phyloP scores from a whole-genome alignment of 1,140 invertebrate species.

The Palaemon carinicauda region DNA sequence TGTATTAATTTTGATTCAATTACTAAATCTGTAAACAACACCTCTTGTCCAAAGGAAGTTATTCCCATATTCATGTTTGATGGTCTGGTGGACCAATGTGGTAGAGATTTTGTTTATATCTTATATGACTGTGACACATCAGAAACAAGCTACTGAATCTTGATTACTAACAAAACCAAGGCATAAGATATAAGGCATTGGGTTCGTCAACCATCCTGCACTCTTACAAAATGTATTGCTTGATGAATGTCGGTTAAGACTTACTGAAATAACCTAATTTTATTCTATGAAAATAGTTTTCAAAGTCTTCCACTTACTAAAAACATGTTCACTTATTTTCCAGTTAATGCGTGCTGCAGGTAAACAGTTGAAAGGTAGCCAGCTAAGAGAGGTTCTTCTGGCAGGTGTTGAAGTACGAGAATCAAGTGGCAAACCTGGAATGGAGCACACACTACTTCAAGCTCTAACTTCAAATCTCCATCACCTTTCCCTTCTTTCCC shows the following conservation, averaged over 20 bases:
- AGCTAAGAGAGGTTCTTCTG: conserved; percentile 65
- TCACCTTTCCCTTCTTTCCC: conserved; percentile 65
- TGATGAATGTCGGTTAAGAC: too few relatives aligned
- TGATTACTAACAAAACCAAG: too few relatives aligned
- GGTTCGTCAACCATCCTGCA: too few relatives aligned
- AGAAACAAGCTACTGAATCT: too few relatives aligned
- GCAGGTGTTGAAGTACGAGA: conserved; percentile 64
- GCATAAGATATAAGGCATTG: too few relatives aligned
- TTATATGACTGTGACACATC: too few relatives aligned
- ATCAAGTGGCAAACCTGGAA: conserved; percentile 61
- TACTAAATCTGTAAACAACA: background rate
- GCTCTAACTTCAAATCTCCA: conserved; percentile 65
- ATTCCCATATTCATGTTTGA: too few relatives aligned
- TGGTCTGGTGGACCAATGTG: too few relatives aligned
- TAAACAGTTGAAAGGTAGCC: conserved; percentile 64
- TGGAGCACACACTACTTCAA: conserved; percentile 66
- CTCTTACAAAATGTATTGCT: too few relatives aligned
- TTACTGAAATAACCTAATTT: too few relatives aligned
- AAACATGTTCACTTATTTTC: background rate
- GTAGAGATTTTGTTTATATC: too few relatives aligned
- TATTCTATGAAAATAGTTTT: background rate
- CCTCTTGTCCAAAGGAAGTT: too few relatives aligned
- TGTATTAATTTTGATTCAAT: background rate
- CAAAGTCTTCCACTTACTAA: background rate
- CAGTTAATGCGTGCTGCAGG: conserved; percentile 64